Conservation (phyloP, 2,797 vertebrate genomes). For the Tadarida brasiliensis region DNA sequence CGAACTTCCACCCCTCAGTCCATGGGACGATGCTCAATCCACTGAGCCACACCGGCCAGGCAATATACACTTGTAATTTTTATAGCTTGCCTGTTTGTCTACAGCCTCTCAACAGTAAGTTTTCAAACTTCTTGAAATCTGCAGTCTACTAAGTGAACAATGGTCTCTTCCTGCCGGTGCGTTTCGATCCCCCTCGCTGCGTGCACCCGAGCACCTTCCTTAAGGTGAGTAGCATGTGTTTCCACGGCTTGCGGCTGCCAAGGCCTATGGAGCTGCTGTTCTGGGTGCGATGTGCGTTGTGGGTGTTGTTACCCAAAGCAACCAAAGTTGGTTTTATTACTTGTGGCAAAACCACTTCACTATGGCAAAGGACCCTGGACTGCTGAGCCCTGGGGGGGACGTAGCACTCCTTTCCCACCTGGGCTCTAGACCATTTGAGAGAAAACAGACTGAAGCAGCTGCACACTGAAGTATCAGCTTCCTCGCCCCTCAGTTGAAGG, state of each 20-base stretch:
- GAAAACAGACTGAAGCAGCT: background rate
- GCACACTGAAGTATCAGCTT: background rate
- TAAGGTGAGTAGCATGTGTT: background rate
- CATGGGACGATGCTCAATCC: no score
- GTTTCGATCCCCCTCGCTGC: background rate
- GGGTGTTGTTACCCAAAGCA: background rate
- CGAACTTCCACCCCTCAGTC: no score
- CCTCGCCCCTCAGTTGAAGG: background rate
- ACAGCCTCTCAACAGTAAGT: background rate
- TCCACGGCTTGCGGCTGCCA: background rate
- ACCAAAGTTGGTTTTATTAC: background rate
- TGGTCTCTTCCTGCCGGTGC: background rate
- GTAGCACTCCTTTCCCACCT: background rate
- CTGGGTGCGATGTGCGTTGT: background rate
- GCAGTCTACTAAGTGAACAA: background rate
- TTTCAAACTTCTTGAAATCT: conserved; percentile 32
- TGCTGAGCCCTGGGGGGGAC: background rate
- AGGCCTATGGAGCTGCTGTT: background rate
- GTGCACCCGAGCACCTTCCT: background rate
- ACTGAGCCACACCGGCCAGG: no score
- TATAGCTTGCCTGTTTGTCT: background rate
- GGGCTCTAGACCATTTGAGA: background rate
- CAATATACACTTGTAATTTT: background rate
- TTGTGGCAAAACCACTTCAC: background rate
- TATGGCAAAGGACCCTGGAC: background rate